A percentile compares a stretch with the other conserved stretches of the same genome.
Evolutionary conservation across 2,888 invertebrate genomes (phyloP).

Genomic region (Tipula unca): DNA sequence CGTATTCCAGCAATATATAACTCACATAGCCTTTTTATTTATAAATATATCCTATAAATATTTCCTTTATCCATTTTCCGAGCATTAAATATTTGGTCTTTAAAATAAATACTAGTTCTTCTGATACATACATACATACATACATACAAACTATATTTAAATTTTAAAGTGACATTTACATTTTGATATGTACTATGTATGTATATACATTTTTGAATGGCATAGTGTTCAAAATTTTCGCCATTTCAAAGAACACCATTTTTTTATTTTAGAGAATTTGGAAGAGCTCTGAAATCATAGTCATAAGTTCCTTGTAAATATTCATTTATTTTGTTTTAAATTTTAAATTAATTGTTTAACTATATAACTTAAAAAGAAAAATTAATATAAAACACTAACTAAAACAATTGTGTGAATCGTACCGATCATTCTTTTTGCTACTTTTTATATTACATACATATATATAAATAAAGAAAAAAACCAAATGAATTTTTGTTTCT

Average conservation of each 20-base stretch:
- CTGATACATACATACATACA: too few species aligned
- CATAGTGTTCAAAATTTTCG: not conserved
- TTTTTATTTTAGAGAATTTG: not conserved
- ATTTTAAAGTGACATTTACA: not conserved
- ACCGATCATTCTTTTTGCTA: not conserved
- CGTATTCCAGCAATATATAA: too few species aligned
- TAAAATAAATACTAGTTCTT: too few species aligned
- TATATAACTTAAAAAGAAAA: not conserved
- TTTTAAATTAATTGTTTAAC: not conserved
- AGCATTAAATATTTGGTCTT: too few species aligned
- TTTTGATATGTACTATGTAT: not conserved
- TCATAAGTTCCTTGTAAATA: not conserved
- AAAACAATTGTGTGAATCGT: not conserved
- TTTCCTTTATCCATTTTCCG: too few species aligned
- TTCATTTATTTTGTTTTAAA: not conserved
- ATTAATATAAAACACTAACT: not conserved
- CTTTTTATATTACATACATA: not conserved
- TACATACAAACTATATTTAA: not conserved
- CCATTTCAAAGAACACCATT: not conserved
- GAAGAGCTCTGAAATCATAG: not conserved
- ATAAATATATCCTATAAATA: too few species aligned
- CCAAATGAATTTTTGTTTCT: slow-evolving; percentile 3
- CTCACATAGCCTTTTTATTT: too few species aligned
- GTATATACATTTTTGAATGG: not conserved
- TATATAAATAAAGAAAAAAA: not conserved